phyloP scores from a whole-genome alignment of 2,113 vertebrate species.

The Caracal caracal region DNA sequence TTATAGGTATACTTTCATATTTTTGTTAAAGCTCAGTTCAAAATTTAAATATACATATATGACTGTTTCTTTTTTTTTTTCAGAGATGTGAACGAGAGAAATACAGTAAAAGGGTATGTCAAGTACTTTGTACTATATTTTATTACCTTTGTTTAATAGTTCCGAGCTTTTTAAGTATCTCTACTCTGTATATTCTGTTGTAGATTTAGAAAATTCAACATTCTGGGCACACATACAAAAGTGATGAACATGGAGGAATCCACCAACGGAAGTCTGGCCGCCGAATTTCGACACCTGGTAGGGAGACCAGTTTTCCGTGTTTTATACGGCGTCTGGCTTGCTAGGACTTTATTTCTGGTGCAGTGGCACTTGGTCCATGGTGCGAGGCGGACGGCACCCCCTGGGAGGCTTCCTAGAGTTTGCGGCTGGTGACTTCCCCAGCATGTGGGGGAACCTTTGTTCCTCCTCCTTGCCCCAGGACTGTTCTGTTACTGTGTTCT shows the following conservation, averaged over 20 bases:
- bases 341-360: rapidly evolving
- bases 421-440: neutral
- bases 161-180: neutral
- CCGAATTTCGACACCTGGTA: slow-evolving; percentile 98
- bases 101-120: slow-evolving; percentile 92
- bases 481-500: neutral
- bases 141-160: neutral
- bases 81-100: slow-evolving; percentile 96
- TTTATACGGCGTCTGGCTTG: rapidly evolving
- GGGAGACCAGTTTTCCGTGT: neutral
- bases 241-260: slow-evolving; percentile 99
- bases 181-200: neutral
- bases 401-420: neutral
- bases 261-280: slow-evolving; percentile 95
- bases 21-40: neutral
- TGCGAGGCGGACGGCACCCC: rapidly evolving
- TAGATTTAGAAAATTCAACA: slow-evolving; percentile 98
- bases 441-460: neutral
- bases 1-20: neutral
- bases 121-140: neutral
- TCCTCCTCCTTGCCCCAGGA: no score
- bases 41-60: neutral
- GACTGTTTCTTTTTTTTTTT: neutral
- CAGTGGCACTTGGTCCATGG: neutral
- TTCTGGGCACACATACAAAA: slow-evolving; percentile 96